A percentile compares a stretch with the other conserved stretches of the same genome.
Evolutionary conservation across 2,888 invertebrate genomes (phyloP).

Genomic region (Drosophila infuscata): DNA sequence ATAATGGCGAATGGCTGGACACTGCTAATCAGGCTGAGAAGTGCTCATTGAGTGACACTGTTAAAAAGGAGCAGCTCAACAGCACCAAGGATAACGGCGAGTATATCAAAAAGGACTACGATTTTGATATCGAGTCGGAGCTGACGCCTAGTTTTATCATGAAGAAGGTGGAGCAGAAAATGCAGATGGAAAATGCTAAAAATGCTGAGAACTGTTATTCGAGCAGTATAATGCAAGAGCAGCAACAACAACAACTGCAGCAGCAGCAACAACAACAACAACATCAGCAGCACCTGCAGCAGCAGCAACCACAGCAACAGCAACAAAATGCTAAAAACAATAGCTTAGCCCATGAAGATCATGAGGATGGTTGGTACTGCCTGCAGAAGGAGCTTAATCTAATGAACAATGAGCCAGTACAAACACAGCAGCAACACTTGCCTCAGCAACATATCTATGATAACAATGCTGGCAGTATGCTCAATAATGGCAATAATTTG

Average conservation of each 20-base stretch:
- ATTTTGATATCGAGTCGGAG: slow-evolving; percentile 85
- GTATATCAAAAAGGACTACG: slow-evolving; percentile 82
- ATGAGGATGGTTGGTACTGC: slow-evolving; percentile 90
- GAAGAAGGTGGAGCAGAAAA: slow-evolving; percentile 83
- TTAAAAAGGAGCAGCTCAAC: slow-evolving; percentile 42
- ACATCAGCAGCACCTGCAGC: slow-evolving; percentile 23
- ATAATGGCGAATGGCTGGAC: slow-evolving; percentile 50
- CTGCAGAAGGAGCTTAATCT: slow-evolving; percentile 88
- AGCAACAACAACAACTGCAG: slow-evolving; percentile 33
- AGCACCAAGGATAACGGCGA: slow-evolving; percentile 26
- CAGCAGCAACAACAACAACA: slow-evolving; percentile 37
- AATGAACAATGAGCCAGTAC: slow-evolving; percentile 74
- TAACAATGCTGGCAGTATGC: slow-evolving; percentile 43
- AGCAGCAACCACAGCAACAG: slow-evolving; percentile 30
- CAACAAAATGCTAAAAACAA: slow-evolving; percentile 53
- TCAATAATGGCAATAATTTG: slow-evolving; percentile 68
- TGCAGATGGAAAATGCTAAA: slow-evolving; percentile 32
- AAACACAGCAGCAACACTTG: slow-evolving; percentile 52
- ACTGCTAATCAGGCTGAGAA: slow-evolving; percentile 37
- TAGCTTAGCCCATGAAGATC: slow-evolving; percentile 73
- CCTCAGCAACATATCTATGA: slow-evolving; percentile 61
- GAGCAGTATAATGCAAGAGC: slow-evolving; percentile 36
- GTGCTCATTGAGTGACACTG: slow-evolving; percentile 47
- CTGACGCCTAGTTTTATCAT: slow-evolving; percentile 84
- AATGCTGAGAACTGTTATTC: slow-evolving; percentile 37